These are phyloP conservation scores for Ischnura elegans DNA, from an alignment of 2,888 invertebrate species.

Conservation along the genomic window DNA sequence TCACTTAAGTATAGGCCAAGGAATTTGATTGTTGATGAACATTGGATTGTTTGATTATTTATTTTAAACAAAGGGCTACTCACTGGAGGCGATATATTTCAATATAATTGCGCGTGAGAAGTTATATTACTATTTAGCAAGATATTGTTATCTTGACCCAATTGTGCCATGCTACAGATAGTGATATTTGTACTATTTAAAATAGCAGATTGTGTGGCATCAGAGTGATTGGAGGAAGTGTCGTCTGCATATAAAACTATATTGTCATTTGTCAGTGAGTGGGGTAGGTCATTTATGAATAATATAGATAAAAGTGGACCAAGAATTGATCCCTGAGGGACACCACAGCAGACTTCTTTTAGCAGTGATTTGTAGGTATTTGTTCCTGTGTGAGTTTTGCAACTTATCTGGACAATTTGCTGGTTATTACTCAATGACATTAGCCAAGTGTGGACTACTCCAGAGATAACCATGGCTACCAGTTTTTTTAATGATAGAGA, in stretches of 20 bases:
- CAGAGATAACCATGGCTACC: neutral
- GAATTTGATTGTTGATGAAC: neutral
- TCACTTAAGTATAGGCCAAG: neutral
- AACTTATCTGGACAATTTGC: neutral
- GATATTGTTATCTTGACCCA: neutral
- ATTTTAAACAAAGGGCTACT: neutral
- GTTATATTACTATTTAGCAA: neutral
- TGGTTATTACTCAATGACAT: neutral
- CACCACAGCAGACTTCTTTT: neutral
- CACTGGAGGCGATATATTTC: neutral
- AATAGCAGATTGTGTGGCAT: neutral
- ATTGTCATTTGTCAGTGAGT: neutral
- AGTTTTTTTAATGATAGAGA: neutral
- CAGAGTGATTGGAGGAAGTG: neutral
- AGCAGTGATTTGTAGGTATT: neutral
- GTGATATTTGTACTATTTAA: no score
- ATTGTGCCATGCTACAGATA: neutral
- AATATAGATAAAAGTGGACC: neutral
- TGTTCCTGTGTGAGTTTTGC: neutral
- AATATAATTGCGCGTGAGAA: neutral
- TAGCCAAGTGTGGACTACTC: neutral
- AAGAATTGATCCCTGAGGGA: conserved; percentile 25
- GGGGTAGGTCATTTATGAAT: conserved; percentile 17
- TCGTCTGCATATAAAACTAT: neutral
- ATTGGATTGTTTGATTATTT: neutral